phyloP scores from a whole-genome alignment of 23 tunicate species.

The Styela plicata region DNA sequence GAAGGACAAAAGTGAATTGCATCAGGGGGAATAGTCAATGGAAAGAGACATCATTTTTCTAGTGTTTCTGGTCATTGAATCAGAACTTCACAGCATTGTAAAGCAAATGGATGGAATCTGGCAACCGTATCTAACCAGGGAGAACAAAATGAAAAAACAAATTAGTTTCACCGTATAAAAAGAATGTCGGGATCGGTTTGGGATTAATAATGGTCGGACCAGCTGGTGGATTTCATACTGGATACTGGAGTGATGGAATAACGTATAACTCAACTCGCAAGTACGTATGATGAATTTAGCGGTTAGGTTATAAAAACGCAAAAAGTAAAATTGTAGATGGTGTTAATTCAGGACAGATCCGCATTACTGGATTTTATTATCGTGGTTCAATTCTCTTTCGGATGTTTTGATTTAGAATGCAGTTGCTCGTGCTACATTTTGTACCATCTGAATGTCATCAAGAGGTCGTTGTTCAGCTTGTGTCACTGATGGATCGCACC shows the following conservation, averaged over 20 bases:
- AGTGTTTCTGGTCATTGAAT: not conserved
- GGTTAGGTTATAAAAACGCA: no score
- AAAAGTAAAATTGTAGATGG: no score
- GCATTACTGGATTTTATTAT: no score
- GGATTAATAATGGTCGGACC: not conserved
- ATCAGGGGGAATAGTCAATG: not conserved
- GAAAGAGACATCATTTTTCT: not conserved
- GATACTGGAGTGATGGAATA: not conserved
- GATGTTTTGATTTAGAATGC: no score
- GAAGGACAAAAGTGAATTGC: not conserved
- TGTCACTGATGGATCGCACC: no score
- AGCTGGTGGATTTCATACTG: not conserved
- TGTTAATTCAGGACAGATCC: no score
- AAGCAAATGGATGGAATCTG: not conserved
- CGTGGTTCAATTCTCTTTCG: no score
- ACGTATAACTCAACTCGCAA: not conserved
- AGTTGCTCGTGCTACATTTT: no score
- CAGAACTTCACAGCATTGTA: not conserved
- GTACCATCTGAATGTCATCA: no score
- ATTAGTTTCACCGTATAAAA: not conserved
- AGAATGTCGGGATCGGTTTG: slow-evolving; percentile 1
- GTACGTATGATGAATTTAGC: no score
- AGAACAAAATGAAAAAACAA: not conserved
- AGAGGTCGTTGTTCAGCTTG: no score
- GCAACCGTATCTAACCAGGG: not conserved